Percentiles rank a stretch among this genome's conserved stretches.
phyloP scores from a whole-genome alignment of 2,888 invertebrate genomes.

The Miltochrista miniata region DNA sequence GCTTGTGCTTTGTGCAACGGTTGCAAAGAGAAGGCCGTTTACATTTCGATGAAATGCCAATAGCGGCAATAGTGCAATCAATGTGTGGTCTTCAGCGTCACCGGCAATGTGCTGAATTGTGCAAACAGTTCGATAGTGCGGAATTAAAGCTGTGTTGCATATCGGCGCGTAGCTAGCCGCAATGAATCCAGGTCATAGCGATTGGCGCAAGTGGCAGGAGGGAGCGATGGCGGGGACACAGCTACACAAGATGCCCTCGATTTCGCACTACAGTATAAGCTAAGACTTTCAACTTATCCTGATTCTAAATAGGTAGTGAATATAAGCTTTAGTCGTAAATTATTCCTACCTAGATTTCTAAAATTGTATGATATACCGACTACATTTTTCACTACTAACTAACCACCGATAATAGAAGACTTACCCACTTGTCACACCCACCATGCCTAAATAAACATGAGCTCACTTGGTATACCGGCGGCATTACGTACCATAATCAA shows the following conservation, averaged over 20 bases:
- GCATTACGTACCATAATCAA: too few species aligned
- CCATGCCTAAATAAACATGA: too few species aligned
- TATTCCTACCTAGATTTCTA: too few species aligned
- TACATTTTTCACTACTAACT: too few species aligned
- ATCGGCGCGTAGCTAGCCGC: conserved; percentile 29
- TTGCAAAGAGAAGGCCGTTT: background rate
- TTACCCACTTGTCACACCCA: too few species aligned
- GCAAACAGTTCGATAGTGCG: conserved; percentile 37
- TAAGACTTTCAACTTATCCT: too few species aligned
- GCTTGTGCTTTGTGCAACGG: background rate
- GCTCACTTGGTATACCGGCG: too few species aligned
- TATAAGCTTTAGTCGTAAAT: too few species aligned
- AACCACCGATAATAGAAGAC: too few species aligned
- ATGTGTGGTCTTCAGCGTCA: background rate
- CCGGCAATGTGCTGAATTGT: conserved; percentile 14
- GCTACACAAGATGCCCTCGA: background rate
- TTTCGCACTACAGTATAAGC: background rate
- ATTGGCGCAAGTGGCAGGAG: conserved; percentile 25
- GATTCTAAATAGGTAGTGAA: too few species aligned
- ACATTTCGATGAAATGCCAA: background rate
- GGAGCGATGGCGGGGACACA: conserved; percentile 7
- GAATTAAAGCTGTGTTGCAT: conserved; percentile 32
- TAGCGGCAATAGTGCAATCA: too few species aligned
- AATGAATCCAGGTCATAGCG: conserved; percentile 40
- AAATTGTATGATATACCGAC: too few species aligned